Evolutionary conservation across 2,113 vertebrate species (phyloP).

Genomic region (Globicephala melas): DNA sequence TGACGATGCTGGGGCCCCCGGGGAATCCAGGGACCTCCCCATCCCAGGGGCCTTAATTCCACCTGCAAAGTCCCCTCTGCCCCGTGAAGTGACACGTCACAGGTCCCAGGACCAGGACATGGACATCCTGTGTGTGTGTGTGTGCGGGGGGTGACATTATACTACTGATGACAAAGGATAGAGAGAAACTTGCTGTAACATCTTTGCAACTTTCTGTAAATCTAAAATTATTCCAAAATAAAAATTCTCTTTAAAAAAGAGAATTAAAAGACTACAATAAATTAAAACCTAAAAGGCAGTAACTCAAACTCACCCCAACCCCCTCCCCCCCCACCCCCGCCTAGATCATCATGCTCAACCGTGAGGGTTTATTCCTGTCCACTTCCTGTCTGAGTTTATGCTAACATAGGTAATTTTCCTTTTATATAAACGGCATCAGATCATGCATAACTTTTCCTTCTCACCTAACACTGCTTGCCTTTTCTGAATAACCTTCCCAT

Average conservation of each 20-base stretch:
- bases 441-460: neutral
- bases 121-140: neutral
- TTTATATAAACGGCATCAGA: neutral
- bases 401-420: neutral
- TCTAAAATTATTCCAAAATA: neutral
- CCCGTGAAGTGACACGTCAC: neutral
- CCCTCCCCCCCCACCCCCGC: too few relatives aligned
- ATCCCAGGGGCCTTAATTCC: neutral
- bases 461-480: neutral
- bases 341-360: fast-evolving
- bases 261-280: neutral
- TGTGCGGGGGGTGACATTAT: neutral
- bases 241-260: neutral
- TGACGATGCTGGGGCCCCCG: neutral
- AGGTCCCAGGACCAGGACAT: too few relatives aligned
- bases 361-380: fast-evolving
- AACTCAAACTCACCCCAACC: neutral
- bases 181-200: neutral
- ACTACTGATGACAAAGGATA: neutral
- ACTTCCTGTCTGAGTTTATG: neutral
- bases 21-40: neutral
- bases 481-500: neutral
- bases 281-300: neutral
- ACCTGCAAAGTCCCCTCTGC: neutral
- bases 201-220: neutral